Evolutionary conservation across 2,888 invertebrate species (phyloP).

Genomic region (Nebria salina): DNA sequence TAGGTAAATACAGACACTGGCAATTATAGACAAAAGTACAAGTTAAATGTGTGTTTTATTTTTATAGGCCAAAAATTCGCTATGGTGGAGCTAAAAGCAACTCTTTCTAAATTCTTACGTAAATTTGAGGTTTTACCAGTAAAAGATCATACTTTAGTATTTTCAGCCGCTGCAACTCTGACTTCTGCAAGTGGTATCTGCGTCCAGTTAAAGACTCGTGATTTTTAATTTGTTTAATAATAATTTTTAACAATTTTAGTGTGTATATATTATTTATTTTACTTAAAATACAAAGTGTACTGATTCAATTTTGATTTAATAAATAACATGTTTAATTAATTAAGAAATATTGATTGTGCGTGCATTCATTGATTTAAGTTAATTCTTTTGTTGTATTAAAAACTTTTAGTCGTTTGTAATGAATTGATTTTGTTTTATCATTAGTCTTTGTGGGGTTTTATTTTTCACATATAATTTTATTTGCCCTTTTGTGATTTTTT

Average conservation of each 20-base stretch:
- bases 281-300: background rate
- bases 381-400: background rate
- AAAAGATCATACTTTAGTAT: constrained; percentile 59
- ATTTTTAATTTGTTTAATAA: constrained; percentile 45
- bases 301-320: background rate
- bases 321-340: background rate
- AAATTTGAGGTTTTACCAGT: constrained; percentile 60
- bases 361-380: background rate
- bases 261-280: constrained; percentile 9
- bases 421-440: background rate
- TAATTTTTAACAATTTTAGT: background rate
- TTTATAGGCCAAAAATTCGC: constrained; percentile 63
- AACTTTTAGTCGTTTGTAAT: background rate
- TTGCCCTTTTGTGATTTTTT: background rate
- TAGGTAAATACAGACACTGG: constrained; percentile 59
- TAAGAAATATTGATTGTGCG: background rate
- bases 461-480: background rate
- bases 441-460: background rate
- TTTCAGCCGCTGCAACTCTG: constrained; percentile 63
- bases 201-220: constrained; percentile 55
- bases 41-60: constrained; percentile 25
- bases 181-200: constrained; percentile 64
- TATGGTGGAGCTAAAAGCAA: constrained; percentile 67
- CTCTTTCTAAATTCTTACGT: constrained; percentile 65
- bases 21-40: background rate